Conservation (phyloP, 2,113 vertebrate genomes). For the Apistogramma diplotaenia region DNA sequence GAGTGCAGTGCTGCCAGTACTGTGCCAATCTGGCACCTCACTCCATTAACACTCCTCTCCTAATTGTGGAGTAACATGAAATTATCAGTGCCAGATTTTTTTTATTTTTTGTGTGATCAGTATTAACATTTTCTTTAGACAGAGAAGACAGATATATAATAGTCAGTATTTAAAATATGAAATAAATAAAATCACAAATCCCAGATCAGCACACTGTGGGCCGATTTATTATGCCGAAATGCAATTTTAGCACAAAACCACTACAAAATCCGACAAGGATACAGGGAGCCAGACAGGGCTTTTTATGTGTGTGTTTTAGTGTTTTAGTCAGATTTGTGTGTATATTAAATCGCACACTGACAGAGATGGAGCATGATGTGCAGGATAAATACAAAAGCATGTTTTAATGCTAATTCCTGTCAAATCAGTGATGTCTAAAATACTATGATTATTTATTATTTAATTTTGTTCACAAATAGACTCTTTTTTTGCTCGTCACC, state of each 20-base stretch:
- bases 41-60: conserved; percentile 43
- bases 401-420: conserved; percentile 16
- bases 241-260: conserved; percentile 40
- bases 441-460: not conserved
- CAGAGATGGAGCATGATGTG: conserved; percentile 23
- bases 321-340: conserved; percentile 60
- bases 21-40: conserved; percentile 55
- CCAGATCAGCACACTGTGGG: conserved; percentile 40
- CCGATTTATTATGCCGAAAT: conserved; percentile 55
- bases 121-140: conserved; percentile 47
- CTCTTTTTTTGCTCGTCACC: not conserved
- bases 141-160: conserved; percentile 20
- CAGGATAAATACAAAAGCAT: conserved; percentile 31
- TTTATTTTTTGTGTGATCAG: conserved; percentile 45
- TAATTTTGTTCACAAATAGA: not conserved
- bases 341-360: conserved; percentile 51
- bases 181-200: conserved; percentile 3
- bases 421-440: conserved; percentile 27
- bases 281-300: conserved; percentile 44
- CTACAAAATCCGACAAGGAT: conserved; percentile 41
- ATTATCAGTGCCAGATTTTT: conserved; percentile 45
- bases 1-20: conserved; percentile 21
- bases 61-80: conserved; percentile 51
- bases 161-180: conserved; percentile 41
- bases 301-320: conserved; percentile 26